Percentiles rank a stretch among this genome's conserved stretches.
Evolutionary conservation across 2,113 vertebrate species (phyloP).

Genomic region (Apeltes quadracus): DNA sequence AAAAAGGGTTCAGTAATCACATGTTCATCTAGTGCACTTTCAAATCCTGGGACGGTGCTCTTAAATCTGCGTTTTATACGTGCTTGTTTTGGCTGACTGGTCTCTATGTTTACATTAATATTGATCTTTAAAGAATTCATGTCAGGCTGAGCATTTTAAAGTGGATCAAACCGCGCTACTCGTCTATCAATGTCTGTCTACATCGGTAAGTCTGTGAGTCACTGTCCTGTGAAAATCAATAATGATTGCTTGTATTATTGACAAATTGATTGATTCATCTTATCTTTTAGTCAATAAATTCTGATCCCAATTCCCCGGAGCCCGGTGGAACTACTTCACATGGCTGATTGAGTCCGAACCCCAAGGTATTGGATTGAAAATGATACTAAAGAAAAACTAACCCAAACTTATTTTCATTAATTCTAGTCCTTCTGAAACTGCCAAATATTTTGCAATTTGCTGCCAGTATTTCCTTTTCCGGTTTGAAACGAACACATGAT

Average conservation of each 20-base stretch:
- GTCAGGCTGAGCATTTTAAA: not conserved
- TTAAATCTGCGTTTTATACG: not conserved
- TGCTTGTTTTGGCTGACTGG: not conserved
- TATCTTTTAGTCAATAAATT: not conserved
- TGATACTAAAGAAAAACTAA: not conserved
- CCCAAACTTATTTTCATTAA: not conserved
- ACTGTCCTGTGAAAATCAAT: not conserved
- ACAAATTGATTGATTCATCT: not conserved
- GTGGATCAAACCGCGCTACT: not conserved
- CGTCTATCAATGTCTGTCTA: not conserved
- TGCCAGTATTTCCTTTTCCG: conserved; percentile 18
- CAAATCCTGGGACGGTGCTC: not conserved
- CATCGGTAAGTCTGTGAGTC: not conserved
- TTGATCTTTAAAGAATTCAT: not conserved
- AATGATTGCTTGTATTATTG: not conserved
- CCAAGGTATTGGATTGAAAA: not conserved
- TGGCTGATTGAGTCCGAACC: not conserved
- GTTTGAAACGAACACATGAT: conserved; percentile 32
- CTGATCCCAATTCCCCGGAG: not conserved
- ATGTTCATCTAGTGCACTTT: not conserved
- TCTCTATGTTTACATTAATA: conserved; percentile 4
- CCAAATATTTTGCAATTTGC: not conserved
- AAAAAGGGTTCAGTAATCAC: not conserved
- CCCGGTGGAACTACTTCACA: not conserved
- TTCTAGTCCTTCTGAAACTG: not conserved